Base-by-base conservation (phyloP, 2,113 vertebrate genomes). In the Hucho hucho region DNA sequence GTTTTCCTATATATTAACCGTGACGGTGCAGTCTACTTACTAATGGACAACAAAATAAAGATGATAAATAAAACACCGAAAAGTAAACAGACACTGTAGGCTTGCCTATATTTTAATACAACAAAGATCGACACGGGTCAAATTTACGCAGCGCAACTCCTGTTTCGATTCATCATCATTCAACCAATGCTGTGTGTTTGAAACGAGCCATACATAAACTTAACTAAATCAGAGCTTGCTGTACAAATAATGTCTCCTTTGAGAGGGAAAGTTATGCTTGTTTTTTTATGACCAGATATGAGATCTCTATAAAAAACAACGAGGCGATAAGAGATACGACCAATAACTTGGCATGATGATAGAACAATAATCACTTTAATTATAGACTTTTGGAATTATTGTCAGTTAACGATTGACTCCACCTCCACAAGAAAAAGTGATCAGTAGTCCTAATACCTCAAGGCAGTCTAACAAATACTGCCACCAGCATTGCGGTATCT, bases 211-310 rank as follows among this genome's bases (percentile, higher is more conserved):
- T 3, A 6, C 18, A 25, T 11, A 11, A 43, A 43, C 16, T n/a
- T 22, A 59, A 2, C 20, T 29, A 72, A 58, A 59, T 18, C 69
- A 76, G 64, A 82, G 22, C 65, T 72, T 73, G 75, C 59, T 43
- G 74, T 84, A 83, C 32, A 88, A 14, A 22, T 83, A 70, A 64
- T 75, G 43, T 6, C 13, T 12, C 37, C 12, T 79, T 63, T 68
- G 9, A 75, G 70, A 65, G 76, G 75, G 64, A 87, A 78, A 49
- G 78, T 79, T 69, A 75, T 63, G 65, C 49, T 61, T 16, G 25
- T 47, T 75, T 87, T 90, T 88, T 90, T 88, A 85, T 83, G 79
- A 59, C 24, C 73, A 79, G 47, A 84, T 83, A 84, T 86, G 72
- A 86, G 75, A 43, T 12, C 79, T 75, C 68, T 81, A 76, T 84